A percentile compares a stretch with the other conserved stretches of the same genome.
Conservation (phyloP, 2,113 vertebrate species). For the Pavo muticus region DNA sequence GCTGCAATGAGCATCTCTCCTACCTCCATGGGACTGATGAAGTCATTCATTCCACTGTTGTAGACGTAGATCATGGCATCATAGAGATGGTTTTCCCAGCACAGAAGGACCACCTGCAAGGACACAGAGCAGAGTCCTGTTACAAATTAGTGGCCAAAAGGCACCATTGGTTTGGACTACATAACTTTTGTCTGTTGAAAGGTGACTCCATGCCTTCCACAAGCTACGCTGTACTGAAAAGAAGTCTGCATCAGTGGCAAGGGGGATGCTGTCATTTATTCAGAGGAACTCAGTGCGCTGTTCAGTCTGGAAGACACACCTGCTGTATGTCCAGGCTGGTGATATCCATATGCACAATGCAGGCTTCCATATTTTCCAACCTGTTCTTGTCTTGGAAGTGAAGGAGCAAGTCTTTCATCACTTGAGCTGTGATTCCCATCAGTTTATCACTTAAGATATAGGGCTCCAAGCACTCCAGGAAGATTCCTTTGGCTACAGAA, state of each 20-base stretch:
- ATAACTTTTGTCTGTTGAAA: background rate
- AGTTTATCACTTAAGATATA: constrained; percentile 93
- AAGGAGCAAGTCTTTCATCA: constrained; percentile 94
- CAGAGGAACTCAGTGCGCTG: background rate
- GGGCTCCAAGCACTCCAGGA: constrained; percentile 93
- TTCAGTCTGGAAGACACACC: constrained; percentile 73
- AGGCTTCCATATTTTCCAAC: constrained; percentile 95
- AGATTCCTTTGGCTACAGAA: constrained; percentile 91
- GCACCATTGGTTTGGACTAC: background rate
- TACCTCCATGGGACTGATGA: constrained; percentile 97
- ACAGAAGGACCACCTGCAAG: constrained; percentile 90
- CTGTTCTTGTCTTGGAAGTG: constrained; percentile 94
- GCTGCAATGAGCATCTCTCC: background rate
- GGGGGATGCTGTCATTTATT: background rate
- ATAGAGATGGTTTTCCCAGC: constrained; percentile 94
- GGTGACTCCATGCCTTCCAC: background rate
- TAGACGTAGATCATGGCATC: constrained; percentile 98
- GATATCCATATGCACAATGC: constrained; percentile 96
- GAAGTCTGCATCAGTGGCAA: background rate
- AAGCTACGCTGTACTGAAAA: background rate
- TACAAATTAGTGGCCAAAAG: background rate
- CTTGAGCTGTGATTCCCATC: constrained; percentile 89
- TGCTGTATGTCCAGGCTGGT: constrained; percentile 97
- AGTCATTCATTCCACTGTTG: constrained; percentile 98
- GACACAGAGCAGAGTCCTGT: background rate